Evolutionary conservation across 2,888 invertebrate genomes (phyloP).

Genomic region (Xanthorhoe designata): DNA sequence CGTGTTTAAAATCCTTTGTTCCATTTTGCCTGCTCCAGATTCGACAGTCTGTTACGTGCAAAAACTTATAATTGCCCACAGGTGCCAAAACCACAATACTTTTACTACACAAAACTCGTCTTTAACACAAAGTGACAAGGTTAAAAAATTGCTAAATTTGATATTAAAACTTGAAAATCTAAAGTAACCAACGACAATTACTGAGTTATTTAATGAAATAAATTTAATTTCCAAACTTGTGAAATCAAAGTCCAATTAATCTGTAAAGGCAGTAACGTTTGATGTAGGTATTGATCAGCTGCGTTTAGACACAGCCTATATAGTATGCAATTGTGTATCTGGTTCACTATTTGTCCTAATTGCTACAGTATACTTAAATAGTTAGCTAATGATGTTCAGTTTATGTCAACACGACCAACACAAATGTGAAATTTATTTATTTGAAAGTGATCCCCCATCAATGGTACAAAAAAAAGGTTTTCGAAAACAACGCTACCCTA

Average conservation of each 20-base stretch:
- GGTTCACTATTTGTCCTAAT: no score
- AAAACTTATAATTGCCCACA: conserved; percentile 46
- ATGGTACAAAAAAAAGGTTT: no score
- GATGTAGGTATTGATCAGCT: conserved; percentile 10
- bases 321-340: no score
- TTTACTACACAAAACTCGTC: conserved; percentile 20
- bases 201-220: conserved; percentile 42
- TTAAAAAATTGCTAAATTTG: not conserved
- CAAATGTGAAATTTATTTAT: no score
- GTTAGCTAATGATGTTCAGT: no score
- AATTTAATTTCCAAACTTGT: conserved; percentile 39
- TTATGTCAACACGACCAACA: no score
- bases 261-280: conserved; percentile 6
- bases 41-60: conserved; percentile 43
- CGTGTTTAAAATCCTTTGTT: conserved; percentile 7
- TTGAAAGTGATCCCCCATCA: no score
- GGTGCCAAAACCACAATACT: conserved; percentile 19
- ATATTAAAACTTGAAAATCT: conserved; percentile 33
- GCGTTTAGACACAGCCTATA: conserved; percentile 3
- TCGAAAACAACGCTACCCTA: no score
- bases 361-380: no score
- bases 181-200: conserved; percentile 40
- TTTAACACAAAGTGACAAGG: conserved; percentile 12
- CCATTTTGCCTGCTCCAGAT: conserved; percentile 17
- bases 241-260: conserved; percentile 36